These are phyloP conservation scores for Bradynema listronoti DNA, from an alignment of 1,140 invertebrate species.

Conservation along the genomic window DNA sequence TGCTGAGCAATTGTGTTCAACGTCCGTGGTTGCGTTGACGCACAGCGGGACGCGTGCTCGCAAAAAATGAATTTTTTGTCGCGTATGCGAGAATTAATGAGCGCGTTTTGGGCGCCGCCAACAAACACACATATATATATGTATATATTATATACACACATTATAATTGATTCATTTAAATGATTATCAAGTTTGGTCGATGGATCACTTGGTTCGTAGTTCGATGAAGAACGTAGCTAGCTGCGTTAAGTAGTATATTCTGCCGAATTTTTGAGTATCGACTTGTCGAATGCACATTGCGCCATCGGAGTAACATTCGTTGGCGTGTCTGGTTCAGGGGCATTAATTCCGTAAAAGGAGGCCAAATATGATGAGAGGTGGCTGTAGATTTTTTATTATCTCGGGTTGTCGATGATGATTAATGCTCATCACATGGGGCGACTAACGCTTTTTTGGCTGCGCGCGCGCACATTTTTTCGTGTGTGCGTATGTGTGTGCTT, in stretches of 20 bases:
- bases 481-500: too few species aligned
- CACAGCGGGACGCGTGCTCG: conserved; percentile 17
- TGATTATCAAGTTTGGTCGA: conserved; percentile 59
- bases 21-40: conserved; percentile 32
- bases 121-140: conserved; percentile 1
- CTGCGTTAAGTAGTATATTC: conserved; percentile 71
- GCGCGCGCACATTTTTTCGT: too few species aligned
- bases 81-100: conserved; percentile 23
- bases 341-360: conserved; percentile 15
- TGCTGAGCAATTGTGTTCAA: conserved; percentile 25
- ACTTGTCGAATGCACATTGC: conserved; percentile 74
- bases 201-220: conserved; percentile 70
- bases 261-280: conserved; percentile 74
- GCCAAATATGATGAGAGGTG: too few species aligned
- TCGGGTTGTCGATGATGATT: neutral
- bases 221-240: conserved; percentile 75
- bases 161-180: too few species aligned
- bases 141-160: conserved; percentile 25
- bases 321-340: conserved; percentile 65
- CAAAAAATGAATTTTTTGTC: too few species aligned
- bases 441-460: too few species aligned
- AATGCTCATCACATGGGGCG: too few species aligned
- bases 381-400: too few species aligned
- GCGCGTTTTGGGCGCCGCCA: conserved; percentile 27
- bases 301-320: conserved; percentile 60